Percentiles rank a stretch among this genome's conserved stretches.
These are phyloP conservation scores for Nemurella pictetii DNA, from an alignment of 2,888 invertebrate species.

Conservation along the genomic window DNA sequence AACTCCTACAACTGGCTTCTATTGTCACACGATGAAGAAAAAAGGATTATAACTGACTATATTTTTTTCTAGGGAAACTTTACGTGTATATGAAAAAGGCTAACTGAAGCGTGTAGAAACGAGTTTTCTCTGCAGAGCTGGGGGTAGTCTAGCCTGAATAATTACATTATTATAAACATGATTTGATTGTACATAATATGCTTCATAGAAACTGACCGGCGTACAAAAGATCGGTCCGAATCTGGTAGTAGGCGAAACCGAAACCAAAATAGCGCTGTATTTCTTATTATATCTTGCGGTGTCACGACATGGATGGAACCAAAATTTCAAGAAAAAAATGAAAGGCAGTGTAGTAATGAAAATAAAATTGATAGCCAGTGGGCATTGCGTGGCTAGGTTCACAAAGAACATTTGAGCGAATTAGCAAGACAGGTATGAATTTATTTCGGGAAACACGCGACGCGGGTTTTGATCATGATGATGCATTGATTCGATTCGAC, in stretches of 20 bases:
- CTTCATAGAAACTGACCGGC: not conserved
- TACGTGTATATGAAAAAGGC: not conserved
- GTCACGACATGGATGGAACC: not conserved
- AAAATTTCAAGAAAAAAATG: not conserved
- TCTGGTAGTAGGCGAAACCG: not conserved
- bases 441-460: not conserved
- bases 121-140: not conserved
- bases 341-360: no score
- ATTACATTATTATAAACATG: constrained; percentile 13
- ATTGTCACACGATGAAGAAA: not conserved
- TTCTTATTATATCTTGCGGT: not conserved
- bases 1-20: not conserved
- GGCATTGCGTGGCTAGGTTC: not conserved
- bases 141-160: not conserved
- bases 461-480: no score
- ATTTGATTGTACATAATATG: not conserved
- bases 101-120: constrained; percentile 2
- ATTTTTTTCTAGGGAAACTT: not conserved
- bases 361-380: not conserved
- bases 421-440: not conserved
- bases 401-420: not conserved
- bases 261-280: not conserved
- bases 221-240: not conserved
- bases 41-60: not conserved
- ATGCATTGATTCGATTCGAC: not conserved